Base-by-base conservation (phyloP, 1,140 invertebrate species). In the Drosophila persimilis region DNA sequence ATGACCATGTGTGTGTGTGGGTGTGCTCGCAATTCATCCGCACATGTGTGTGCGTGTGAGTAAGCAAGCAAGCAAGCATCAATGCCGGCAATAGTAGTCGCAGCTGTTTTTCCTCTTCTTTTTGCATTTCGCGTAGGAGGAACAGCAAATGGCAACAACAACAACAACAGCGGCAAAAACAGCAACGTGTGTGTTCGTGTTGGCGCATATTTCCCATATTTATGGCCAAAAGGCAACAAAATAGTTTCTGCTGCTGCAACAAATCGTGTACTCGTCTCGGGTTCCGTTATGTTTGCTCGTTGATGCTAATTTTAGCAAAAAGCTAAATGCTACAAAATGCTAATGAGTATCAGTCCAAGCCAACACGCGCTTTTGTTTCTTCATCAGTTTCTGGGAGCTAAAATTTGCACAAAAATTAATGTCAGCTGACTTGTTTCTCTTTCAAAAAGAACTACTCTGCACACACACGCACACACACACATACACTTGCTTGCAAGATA, bases 261-360 rank as follows among this genome's bases (percentile, higher is more conserved):
- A 57, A 39, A 39, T 13, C 11, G 35, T 71, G 77, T 80, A 70
- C 17, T 43, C 70, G 60, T 76, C 80, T 83, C 80, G 56, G 73
- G 78, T 83, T 85, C 80, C 80, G 80, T 66, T 85, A 79, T 70
- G 70, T 13, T 13, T 39, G 39, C 48, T 39, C 71, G 54, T 29
- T n/a, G 35, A 54, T 65, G 77, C 80, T 84, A 85, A 84, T 77
- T 85, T 80, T 84, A 84, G 80, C 76, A 43, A 43, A 62, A 77
- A 60, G 57, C 41, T 50, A 22, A 61, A 62, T 76, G 61, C 72
- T 65, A 51, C 57, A 61, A 55, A 29, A 76, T 76, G 65, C 72
- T 66, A 70, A 75, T 79, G 50, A 79, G 65, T 24, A 58, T 26
- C 50, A 74, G 24, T 26, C 41, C 55, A 44, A 51, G 13, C 20